Percentiles rank a stretch among this genome's conserved stretches.
Evolutionary conservation across 2,888 invertebrate species (phyloP).

Genomic region (Steinernema hermaphroditum): DNA sequence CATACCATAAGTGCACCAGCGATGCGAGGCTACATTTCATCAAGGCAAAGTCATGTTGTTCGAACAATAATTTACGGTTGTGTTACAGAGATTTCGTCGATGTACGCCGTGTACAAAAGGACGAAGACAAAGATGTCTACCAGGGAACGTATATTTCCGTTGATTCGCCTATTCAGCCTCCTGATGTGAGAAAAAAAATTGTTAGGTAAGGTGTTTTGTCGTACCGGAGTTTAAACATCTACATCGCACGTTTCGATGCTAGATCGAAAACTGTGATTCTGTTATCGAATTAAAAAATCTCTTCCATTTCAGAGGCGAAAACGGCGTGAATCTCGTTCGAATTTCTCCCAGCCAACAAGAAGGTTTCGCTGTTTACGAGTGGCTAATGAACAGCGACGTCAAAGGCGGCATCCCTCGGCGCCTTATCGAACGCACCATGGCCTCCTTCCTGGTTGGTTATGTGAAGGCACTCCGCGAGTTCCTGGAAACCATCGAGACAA

Average conservation of each 20-base stretch:
- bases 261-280: no score
- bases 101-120: slow-evolving; percentile 35
- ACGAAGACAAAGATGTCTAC: slow-evolving; percentile 19
- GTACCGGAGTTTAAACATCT: no score
- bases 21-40: slow-evolving; percentile 58
- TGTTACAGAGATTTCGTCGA: slow-evolving; percentile 45
- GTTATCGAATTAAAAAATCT: background rate
- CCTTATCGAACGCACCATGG: slow-evolving; percentile 43
- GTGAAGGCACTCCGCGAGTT: slow-evolving; percentile 34
- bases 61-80: background rate
- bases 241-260: no score
- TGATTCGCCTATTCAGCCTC: slow-evolving; percentile 16
- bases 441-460: slow-evolving; percentile 38
- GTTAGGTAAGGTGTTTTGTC: slow-evolving; percentile 24
- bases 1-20: slow-evolving; percentile 58
- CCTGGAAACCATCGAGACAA: slow-evolving; percentile 9
- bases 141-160: slow-evolving; percentile 17
- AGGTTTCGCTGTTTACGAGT: slow-evolving; percentile 40
- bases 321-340: slow-evolving; percentile 46
- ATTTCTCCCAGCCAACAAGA: slow-evolving; percentile 32
- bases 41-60: slow-evolving; percentile 39
- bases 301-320: slow-evolving; percentile 44
- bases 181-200: slow-evolving; percentile 7
- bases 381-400: slow-evolving; percentile 53
- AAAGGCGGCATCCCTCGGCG: slow-evolving; percentile 40